Percentiles rank a stretch among this genome's conserved stretches.
phyloP scores from a whole-genome alignment of 2,888 invertebrate genomes.

The Caenorhabditis sp. region DNA sequence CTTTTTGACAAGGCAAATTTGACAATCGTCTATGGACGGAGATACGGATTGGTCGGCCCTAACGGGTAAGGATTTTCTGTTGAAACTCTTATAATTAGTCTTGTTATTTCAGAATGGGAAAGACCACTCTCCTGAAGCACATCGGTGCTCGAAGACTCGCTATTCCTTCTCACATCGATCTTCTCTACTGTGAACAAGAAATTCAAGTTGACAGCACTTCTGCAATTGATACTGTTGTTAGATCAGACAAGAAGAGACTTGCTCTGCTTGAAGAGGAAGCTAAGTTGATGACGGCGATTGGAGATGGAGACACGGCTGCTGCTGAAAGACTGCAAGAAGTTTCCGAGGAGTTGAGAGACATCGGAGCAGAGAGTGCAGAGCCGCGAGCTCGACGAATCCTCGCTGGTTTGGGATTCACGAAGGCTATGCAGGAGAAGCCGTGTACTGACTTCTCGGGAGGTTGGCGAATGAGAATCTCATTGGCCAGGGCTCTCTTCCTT shows the following conservation, averaged over 20 bases:
- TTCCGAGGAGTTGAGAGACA: constrained; percentile 92
- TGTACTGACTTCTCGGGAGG: constrained; percentile 88
- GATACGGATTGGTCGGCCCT: constrained; percentile 98
- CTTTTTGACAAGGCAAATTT: constrained; percentile 96
- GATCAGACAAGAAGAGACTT: constrained; percentile 93
- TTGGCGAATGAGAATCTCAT: constrained; percentile 93
- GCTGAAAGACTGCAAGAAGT: constrained; percentile 90
- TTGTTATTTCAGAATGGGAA: constrained; percentile 89
- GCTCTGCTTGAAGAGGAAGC: constrained; percentile 91
- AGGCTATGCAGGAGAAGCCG: constrained; percentile 89
- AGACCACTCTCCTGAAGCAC: constrained; percentile 96
- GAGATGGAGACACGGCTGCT: constrained; percentile 87
- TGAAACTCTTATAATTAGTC: neutral
- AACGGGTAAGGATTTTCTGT: constrained; percentile 88
- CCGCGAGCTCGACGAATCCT: constrained; percentile 95
- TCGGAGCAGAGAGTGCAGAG: constrained; percentile 98
- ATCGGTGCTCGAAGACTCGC: constrained; percentile 93
- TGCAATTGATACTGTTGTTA: constrained; percentile 94
- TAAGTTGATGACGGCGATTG: constrained; percentile 88
- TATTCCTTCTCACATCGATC: constrained; percentile 96
- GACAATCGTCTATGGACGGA: constrained; percentile 93
- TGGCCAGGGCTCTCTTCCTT: constrained; percentile 90
- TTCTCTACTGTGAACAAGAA: constrained; percentile 97
- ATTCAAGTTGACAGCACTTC: constrained; percentile 97
- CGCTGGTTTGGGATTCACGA: constrained; percentile 94